phyloP scores from a whole-genome alignment of 2,113 vertebrate genomes.

The Sterrhoptilus dennistouni region DNA sequence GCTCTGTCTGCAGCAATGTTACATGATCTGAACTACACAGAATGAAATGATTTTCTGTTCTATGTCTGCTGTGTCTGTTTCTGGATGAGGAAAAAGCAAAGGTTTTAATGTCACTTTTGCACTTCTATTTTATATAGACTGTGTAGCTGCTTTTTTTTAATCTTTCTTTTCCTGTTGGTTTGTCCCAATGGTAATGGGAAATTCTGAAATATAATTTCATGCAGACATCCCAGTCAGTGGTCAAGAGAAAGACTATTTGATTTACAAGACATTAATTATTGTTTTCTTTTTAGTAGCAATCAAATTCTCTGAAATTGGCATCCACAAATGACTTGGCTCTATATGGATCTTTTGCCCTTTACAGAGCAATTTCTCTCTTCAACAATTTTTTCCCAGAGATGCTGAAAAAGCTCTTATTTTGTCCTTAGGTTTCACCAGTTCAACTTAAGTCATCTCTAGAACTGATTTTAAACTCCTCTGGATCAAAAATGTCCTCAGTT shows the following conservation, averaged over 20 bases:
- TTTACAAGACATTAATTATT: not conserved
- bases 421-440: not conserved
- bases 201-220: constrained; percentile 16
- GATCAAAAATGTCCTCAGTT: not conserved
- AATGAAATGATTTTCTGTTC: not conserved
- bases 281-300: constrained; percentile 11
- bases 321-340: not conserved
- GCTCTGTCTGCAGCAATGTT: not conserved
- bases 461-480: not conserved
- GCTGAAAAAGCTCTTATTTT: not conserved
- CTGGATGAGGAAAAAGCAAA: not conserved
- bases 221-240: not conserved
- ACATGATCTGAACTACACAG: not conserved
- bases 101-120: not conserved
- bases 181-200: constrained; percentile 3
- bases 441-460: not conserved
- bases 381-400: not conserved
- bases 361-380: not conserved
- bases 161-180: not conserved
- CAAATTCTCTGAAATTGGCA: not conserved
- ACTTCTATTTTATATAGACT: not conserved
- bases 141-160: not conserved
- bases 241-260: not conserved
- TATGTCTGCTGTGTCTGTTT: not conserved
- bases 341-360: not conserved